phyloP scores from a whole-genome alignment of 2,113 vertebrate genomes.

The Chaetorhynchus papuensis region DNA sequence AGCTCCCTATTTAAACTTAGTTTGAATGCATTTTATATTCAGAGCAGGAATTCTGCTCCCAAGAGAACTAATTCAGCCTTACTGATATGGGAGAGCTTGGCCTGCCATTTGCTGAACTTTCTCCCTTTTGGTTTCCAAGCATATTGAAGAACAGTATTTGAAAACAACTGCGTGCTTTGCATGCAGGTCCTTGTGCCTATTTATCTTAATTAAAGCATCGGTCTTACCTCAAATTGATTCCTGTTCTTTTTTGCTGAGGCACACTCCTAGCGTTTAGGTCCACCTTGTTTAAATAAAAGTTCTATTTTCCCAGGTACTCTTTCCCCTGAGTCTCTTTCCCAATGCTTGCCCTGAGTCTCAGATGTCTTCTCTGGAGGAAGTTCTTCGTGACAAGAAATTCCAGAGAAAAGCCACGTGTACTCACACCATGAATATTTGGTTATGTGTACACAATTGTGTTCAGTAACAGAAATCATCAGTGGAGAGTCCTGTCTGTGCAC shows the following conservation, averaged over 20 bases:
- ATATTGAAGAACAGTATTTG: neutral
- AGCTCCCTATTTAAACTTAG: neutral
- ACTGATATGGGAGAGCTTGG: neutral
- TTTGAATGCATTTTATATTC: neutral
- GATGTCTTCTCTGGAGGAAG: neutral
- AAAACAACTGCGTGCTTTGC: neutral
- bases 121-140: neutral
- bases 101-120: neutral
- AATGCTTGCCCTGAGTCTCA: neutral
- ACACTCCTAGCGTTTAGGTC: neutral
- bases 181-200: neutral
- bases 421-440: neutral
- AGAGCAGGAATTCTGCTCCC: neutral
- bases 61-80: neutral
- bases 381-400: neutral
- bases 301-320: neutral
- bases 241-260: neutral
- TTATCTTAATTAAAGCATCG: neutral
- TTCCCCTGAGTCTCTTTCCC: neutral
- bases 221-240: neutral
- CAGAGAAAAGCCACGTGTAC: neutral
- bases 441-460: neutral
- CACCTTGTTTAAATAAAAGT: neutral
- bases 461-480: neutral
- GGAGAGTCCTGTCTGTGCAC: neutral